A percentile compares a stretch with the other conserved stretches of the same genome.
Conservation (phyloP, 2,113 vertebrate species). For the Leucopsar rothschildi region DNA sequence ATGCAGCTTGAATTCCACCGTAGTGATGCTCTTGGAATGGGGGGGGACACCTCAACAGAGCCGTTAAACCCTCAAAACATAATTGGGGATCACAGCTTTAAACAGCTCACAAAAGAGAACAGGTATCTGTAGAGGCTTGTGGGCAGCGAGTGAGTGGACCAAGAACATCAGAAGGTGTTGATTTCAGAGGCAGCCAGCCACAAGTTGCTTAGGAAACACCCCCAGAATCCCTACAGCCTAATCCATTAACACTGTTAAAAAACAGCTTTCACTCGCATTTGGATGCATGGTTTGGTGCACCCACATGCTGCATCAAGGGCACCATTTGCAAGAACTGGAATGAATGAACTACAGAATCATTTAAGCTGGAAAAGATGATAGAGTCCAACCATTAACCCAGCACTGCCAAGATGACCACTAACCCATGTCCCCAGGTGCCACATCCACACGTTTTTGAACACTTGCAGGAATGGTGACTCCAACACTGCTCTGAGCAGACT, state of each 20-base stretch:
- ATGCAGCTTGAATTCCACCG: fast-evolving
- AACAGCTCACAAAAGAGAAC: background rate
- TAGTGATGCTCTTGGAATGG: background rate
- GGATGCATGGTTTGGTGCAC: background rate
- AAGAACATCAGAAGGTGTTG: background rate
- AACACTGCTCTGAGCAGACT: background rate
- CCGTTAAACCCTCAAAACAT: background rate
- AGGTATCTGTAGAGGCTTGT: background rate
- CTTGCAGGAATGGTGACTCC: background rate
- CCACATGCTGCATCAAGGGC: fast-evolving
- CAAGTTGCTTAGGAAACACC: background rate
- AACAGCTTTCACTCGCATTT: fast-evolving
- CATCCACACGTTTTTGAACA: fast-evolving
- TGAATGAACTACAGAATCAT: background rate
- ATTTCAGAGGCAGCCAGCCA: background rate
- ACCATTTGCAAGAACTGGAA: background rate
- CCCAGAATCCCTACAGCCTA: background rate
- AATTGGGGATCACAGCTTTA: background rate
- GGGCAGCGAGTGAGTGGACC: background rate
- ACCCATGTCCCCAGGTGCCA: background rate
- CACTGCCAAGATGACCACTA: background rate
- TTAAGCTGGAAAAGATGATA: background rate
- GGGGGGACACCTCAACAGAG: background rate
- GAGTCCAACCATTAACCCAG: background rate
- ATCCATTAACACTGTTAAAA: background rate